Evolutionary conservation across 2,888 invertebrate species (phyloP), one percentile per base, ranked within the genome.

Genomic region (Agrypnus murinus): DNA sequence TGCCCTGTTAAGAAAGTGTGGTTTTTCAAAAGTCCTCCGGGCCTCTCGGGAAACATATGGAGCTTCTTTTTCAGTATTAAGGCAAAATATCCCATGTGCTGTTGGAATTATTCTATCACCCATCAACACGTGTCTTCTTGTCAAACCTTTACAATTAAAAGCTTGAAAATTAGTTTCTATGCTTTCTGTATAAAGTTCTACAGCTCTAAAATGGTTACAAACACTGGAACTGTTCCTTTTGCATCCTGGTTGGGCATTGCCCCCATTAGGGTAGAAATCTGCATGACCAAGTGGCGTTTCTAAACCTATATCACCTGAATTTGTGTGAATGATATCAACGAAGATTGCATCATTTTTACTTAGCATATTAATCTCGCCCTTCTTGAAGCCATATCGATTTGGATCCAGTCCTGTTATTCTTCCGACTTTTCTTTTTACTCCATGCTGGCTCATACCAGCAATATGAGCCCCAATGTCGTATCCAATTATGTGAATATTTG

Each of bases 401-500:
- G 12, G 10, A 40, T 40, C n/a, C 5, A 40, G 40, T 12, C 25
- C 48, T 48, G 25, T 48, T 3, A 48, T 48, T 25, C 25, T 25
- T 1, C 7, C 5, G 4, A 48, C n/a, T 25, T 48, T 48, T 25
- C n/a, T 10, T 7, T 19, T 19, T 6, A 25, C 5, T 2, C 25
- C n/a, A 25, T 48, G 25, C 6, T 19, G 19, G n/a, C 25, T 17
- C 34, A 55, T 34, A 1, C 55, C 55, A n/a, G 55, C 34, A 3
- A 55, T 15, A 32, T 55, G 55, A 3, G 55, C 55, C 9, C 55
- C 55, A 5, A 55, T 15, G 7, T 34, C 34, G 12, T 34, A 14
- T 3, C 55, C 55, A 15, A 55, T 55, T 12, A 55, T 14, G 34
- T 55, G 55, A 14, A 55, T 55, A 9, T 55, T 34, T 55, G 32